Conservation (phyloP, 2,888 invertebrate species). For the Drosophila bunnanda region DNA sequence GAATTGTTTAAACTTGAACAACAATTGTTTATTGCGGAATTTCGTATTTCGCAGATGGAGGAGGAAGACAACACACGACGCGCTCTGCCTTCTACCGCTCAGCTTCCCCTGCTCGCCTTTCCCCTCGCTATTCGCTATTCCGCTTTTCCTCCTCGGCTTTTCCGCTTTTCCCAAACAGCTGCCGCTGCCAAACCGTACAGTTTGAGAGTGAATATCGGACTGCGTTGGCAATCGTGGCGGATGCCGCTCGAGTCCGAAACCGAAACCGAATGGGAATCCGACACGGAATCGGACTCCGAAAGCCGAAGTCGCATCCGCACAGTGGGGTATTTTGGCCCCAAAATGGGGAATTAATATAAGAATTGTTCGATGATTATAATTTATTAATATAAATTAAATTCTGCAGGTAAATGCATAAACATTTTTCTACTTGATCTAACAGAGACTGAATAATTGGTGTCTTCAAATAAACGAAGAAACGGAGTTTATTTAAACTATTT, state of each 20-base stretch:
- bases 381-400: neutral
- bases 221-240: slow-evolving; percentile 16
- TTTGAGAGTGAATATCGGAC: slow-evolving; percentile 84
- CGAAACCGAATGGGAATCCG: slow-evolving; percentile 9
- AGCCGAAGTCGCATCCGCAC: neutral
- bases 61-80: slow-evolving; percentile 66
- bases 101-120: slow-evolving; percentile 27
- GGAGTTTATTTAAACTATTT: too few relatives aligned
- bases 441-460: neutral
- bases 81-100: slow-evolving; percentile 51
- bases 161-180: slow-evolving; percentile 48
- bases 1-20: slow-evolving; percentile 58
- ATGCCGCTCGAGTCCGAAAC: slow-evolving; percentile 21
- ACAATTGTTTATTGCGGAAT: slow-evolving; percentile 53
- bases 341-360: neutral
- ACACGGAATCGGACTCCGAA: slow-evolving; percentile 12
- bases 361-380: neutral
- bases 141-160: slow-evolving; percentile 36
- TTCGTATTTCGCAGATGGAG: slow-evolving; percentile 24
- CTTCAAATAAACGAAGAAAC: too few relatives aligned
- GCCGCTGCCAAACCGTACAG: slow-evolving; percentile 82
- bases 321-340: neutral
- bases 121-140: slow-evolving; percentile 20
- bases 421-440: neutral
- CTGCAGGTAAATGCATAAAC: neutral